phyloP scores from a whole-genome alignment of 2,113 vertebrate species.

The Misgurnus mizolepis region DNA sequence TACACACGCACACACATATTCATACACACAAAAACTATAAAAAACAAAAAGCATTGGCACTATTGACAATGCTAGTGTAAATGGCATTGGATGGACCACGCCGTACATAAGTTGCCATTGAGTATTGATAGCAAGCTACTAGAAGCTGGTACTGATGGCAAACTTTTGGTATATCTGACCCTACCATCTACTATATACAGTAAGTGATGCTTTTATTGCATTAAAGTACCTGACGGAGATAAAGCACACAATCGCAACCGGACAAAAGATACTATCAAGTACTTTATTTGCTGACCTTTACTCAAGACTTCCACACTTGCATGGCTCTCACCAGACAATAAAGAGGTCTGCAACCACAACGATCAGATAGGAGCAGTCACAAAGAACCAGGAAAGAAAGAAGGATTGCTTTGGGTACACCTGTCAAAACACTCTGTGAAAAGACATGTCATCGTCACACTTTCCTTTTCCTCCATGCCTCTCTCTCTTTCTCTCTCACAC shows the following conservation, averaged over 20 bases:
- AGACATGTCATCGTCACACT: slow-evolving; percentile 10
- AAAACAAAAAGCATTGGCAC: no score
- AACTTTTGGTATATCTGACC: background rate
- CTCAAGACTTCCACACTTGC: slow-evolving; percentile 1
- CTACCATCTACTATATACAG: background rate
- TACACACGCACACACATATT: no score
- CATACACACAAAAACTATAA: no score
- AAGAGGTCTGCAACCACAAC: slow-evolving; percentile 5
- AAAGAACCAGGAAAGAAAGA: background rate
- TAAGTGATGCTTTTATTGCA: background rate
- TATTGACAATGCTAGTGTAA: no score
- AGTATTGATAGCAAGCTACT: no score
- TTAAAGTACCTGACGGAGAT: background rate
- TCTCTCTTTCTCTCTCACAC: no score
- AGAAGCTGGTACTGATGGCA: background rate
- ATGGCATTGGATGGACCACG: no score
- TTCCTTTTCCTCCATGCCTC: background rate
- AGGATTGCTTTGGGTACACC: slow-evolving; percentile 6
- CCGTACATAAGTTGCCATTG: no score
- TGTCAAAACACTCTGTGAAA: slow-evolving; percentile 29
- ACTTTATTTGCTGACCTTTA: slow-evolving; percentile 31
- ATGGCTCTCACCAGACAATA: slow-evolving; percentile 23
- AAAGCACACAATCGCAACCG: background rate
- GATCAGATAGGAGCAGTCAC: slow-evolving; percentile 24
- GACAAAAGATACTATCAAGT: background rate